Base-by-base conservation (phyloP, 1,140 invertebrate genomes). In the Lepidostoma basale region DNA sequence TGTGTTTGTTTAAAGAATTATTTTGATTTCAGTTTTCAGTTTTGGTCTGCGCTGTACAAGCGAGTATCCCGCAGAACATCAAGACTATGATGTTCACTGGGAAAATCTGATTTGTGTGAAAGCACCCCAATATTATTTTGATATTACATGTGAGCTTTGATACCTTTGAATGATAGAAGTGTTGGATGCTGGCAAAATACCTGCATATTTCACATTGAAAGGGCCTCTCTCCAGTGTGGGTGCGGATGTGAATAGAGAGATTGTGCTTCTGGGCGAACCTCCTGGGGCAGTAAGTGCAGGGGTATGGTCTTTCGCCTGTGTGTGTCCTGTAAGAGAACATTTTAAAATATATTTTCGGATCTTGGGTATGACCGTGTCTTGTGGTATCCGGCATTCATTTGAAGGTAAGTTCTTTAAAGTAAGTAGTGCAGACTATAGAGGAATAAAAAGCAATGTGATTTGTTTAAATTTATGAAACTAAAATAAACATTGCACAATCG, bases 201-300 rank as follows among this genome's bases (percentile, higher is more conserved):
- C 88, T 81, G 74, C 90, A 94, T 16, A 91, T 85, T 76, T 94
- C 91, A 79, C 93, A 95, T 60, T 92, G 89, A 75, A 93, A 92
- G 0, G 91, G 91, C 74, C 90, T 87, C 68, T 92, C 90, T 3
- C 92, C 90, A 6, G 90, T 92, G 72, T 95, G 93, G 12, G 89
- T 89, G 45, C 92, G 79, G 74, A 93, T 85, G 74, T 95, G 93
- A 74, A 94, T 94, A 2, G 91, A 88, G n/a, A 95, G 81, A 77
- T 93, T 94, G 77, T 94, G 92, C 73, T 93, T 89, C 75, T 94
- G 92, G 42, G 91, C 89, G 77, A 95, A 95, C 5, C 88, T 83
- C 68, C 91, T 84, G 30, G 88, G 84, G 72, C 93, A 95, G 66
- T 91, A 89, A 56, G 85, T 85, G 75, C 93, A 95, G 0, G 81